Evolutionary conservation across 1,140 invertebrate species (phyloP).

Genomic region (Bombus pascuorum): DNA sequence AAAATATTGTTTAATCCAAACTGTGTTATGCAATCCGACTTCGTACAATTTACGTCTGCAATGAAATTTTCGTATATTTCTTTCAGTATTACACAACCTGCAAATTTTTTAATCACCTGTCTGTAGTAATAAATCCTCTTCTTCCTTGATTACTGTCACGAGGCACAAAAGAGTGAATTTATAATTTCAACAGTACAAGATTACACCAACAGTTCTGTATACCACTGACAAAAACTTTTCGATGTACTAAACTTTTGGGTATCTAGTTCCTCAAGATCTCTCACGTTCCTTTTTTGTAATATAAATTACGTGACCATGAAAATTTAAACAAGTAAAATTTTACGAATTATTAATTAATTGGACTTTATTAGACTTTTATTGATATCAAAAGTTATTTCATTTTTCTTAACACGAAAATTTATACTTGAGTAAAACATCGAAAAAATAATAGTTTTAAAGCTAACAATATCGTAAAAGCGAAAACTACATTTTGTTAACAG

Average conservation of each 20-base stretch:
- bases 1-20: background rate
- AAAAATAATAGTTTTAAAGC: too few relatives aligned
- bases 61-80: background rate
- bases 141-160: background rate
- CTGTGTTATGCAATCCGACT: background rate
- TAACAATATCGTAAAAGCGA: too few relatives aligned
- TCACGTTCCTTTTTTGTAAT: background rate
- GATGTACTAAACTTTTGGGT: background rate
- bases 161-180: background rate
- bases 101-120: background rate
- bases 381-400: too few relatives aligned
- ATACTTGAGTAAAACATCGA: too few relatives aligned
- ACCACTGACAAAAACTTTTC: background rate
- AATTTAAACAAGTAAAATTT: background rate
- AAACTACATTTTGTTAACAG: too few relatives aligned
- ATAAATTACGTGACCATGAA: background rate
- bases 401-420: too few relatives aligned
- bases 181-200: background rate
- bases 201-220: background rate
- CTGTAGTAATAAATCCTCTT: background rate
- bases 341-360: too few relatives aligned
- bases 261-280: background rate
- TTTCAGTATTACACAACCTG: background rate
- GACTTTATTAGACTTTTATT: too few relatives aligned
- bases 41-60: background rate